Conservation (phyloP, 2,797 vertebrate species). For the Mico argentatus region DNA sequence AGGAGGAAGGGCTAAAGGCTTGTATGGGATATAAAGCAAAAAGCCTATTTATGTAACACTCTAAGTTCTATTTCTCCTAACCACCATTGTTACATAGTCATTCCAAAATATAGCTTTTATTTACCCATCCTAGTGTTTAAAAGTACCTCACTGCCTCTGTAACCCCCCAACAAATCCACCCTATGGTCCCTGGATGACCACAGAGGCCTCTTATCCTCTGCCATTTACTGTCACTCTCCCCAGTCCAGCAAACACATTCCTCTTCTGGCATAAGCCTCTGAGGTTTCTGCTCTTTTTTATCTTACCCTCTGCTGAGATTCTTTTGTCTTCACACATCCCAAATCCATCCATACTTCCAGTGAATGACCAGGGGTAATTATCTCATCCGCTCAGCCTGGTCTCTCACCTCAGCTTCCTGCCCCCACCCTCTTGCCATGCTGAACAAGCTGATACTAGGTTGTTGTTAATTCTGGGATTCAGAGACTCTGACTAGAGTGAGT, state of each 20-base stretch:
- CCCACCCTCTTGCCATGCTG: no score
- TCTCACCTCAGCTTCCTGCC: not conserved
- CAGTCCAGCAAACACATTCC: not conserved
- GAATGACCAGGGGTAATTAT: not conserved
- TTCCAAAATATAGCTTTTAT: not conserved
- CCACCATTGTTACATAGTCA: not conserved
- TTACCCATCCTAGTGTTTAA: not conserved
- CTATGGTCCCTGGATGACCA: no score
- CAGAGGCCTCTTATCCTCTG: not conserved
- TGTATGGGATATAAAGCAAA: not conserved
- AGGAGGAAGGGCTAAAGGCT: not conserved
- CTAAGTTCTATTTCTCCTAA: not conserved
- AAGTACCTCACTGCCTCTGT: not conserved
- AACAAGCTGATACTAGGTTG: not conserved
- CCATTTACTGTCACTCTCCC: not conserved
- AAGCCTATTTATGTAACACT: not conserved
- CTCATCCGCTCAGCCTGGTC: no score
- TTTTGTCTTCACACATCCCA: no score
- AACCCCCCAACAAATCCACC: not conserved
- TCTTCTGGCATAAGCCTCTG: not conserved
- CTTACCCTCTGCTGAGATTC: not conserved
- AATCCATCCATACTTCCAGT: no score
- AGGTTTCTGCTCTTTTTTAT: not conserved
- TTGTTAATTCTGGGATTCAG: not conserved
- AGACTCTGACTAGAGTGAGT: not conserved